Percentiles rank a stretch among this genome's conserved stretches.
phyloP scores from a whole-genome alignment of 2,797 vertebrate species.

The Dallia pectoralis region DNA sequence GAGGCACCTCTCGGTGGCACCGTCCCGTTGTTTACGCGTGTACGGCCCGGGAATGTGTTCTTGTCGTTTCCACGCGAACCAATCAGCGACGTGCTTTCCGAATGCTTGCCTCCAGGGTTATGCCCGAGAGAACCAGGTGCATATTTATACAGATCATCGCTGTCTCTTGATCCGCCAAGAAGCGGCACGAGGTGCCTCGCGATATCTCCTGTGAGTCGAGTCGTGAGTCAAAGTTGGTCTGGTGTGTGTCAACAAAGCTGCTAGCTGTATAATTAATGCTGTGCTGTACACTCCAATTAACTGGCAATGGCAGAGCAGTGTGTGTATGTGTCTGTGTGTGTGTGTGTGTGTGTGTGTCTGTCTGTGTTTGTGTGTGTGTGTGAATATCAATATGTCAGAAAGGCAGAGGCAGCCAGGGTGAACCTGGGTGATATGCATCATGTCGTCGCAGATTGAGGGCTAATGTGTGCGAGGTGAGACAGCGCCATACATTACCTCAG shows the following conservation, averaged over 20 bases:
- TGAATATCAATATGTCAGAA: conserved; percentile 36
- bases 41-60: conserved; percentile 14
- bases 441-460: conserved; percentile 45
- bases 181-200: neutral
- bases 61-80: conserved; percentile 38
- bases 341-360: conserved; percentile 9
- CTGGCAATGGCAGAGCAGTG: conserved; percentile 41
- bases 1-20: conserved; percentile 26
- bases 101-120: neutral
- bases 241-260: conserved; percentile 50
- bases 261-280: conserved; percentile 67
- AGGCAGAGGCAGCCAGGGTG: conserved; percentile 29
- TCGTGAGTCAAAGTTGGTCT: conserved; percentile 29
- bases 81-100: neutral
- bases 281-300: conserved; percentile 67
- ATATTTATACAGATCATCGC: neutral
- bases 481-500: conserved; percentile 46
- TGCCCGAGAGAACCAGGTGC: too few species aligned
- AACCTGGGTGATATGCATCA: conserved; percentile 49
- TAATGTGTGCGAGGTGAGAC: conserved; percentile 55
- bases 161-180: neutral
- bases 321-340: conserved; percentile 15
- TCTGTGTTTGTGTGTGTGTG: neutral
- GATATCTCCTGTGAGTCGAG: neutral
- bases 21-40: conserved; percentile 6